Evolutionary conservation across 2,113 vertebrate genomes (phyloP), one percentile per base, ranked within the genome.

Genomic region (Rhadina sibilatrix): DNA sequence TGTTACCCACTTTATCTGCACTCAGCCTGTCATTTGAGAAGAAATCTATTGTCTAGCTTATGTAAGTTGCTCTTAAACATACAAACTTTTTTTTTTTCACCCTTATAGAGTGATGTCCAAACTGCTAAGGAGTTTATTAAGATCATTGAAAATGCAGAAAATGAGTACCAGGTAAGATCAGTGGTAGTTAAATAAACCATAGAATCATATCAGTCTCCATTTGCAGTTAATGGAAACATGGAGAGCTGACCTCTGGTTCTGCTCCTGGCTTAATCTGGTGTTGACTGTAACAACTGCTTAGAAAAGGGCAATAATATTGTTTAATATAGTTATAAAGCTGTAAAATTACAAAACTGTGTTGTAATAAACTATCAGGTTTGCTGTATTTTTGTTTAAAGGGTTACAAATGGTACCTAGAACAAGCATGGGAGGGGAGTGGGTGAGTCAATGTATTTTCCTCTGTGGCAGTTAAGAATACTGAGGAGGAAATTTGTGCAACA

Each of bases 91-190:
- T 21, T 52, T 53, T 64, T 95, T 87, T 50, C 28, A 15, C 25
- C 30, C 65, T 89, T 52, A 35, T 69, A 99, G 99, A 99, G 97
- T 88, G 99, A 99, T 97, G 97, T 92, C 91, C 99, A 99, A 95
- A 99, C 99, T 96, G 99, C 99, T 84, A 99, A 99, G 97, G 98
- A 99, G 52, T 98, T 99, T 96, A 98, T 99, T 97, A 99, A 99
- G 97, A 98, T 99, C 65, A 99, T 99, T 97, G 98, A 99, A 94
- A 98, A 98, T 72, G 99, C 99, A 96, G 99, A 99, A 97, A 99
- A 99, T 7, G 98, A 99, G n/a, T 99, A 99, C 94, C 99, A 99
- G 99, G 99, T 99, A 98, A 97, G 98, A 76, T 80, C 24, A 81
- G 25, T n/a, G 5, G 12, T 57, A 46, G 23, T 52, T 65, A 89